Evolutionary conservation across 2,797 vertebrate genomes (phyloP), one percentile per base, ranked within the genome.

Genomic region (Zalophus californianus): DNA sequence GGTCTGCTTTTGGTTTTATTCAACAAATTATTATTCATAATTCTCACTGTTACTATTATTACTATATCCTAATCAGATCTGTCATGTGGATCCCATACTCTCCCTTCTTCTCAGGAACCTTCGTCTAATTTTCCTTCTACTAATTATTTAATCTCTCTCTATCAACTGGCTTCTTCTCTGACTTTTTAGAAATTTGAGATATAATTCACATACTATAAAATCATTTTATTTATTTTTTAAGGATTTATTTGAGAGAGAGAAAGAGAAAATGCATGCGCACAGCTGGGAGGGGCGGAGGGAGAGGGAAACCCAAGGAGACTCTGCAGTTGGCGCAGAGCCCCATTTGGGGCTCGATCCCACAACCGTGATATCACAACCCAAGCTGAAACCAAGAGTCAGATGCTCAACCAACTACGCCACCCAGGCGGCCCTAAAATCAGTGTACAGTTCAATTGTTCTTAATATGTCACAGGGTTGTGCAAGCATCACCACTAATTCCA

Each of bases 1-100:
- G 35, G 23, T 89, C 88, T 78, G 48, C 23, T 88, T 82, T 93
- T 60, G 64, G n/a, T 95, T 87, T 64, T 96, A 4, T 91, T 87
- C 41, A 66, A 78, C 58, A 86, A 56, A 48, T 75, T 75, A 8
- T 15, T 48, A 60, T 84, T 86, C 73, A 75, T 48, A 15, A 75
- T 73, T 62, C 13, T 50, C 68, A 66, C 60, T 72, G 14, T 38
- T 77, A 68, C 29, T 66, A 32, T 4, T 50, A 21, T 44, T 75
- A 50, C 38, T 75, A 48, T 85, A 50, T 72, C 85, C 29, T 35
- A 56, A 80, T 80, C 85, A 38, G 70, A 7, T 70, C 35, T 80
- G n/a, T 62, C 11, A 48, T 73, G 64, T 90, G 52, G 50, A 27
- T 72, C 48, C 21, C 32, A 32, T 73, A 16, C 21, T 6, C 35